Evolutionary conservation across 2,797 vertebrate species (phyloP), one percentile per base, ranked within the genome.

Genomic region (Discoglossus pictus): DNA sequence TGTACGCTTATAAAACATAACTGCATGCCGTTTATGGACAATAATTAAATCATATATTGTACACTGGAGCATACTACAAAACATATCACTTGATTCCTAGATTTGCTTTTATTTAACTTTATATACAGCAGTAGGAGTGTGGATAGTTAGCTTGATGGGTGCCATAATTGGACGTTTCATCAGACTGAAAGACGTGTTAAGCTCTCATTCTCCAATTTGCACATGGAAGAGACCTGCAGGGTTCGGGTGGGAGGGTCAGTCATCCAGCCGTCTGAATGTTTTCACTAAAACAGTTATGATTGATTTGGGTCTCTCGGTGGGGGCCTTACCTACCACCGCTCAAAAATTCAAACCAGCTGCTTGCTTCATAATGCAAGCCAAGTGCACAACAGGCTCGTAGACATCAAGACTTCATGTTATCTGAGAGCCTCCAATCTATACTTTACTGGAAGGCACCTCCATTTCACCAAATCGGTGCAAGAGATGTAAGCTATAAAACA

Each of bases 331-430:
- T 71, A 71, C 68, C 61, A 65, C 68, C 24, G 53, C 35, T 59
- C 46, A 56, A 48, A 71, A 71, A 71, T 71, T 20, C 25, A 65
- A 71, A 71, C 43, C 68, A 71, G 61, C 44, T 71, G 68, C 53
- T 38, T 16, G 23, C 40, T 71, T 51, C 50, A 64, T 38, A 63
- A 39, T 46, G 48, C 20, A 35, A 52, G 68, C 68, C 68, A 71
- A 63, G 61, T 64, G 54, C 68, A 44, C 54, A 64, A 51, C 68
- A 71, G 61, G 68, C 61, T 35, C 43, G 53, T 62, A 62, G 59
- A 69, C 59, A 69, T 61, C 13, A 38, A 69, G 51, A 70, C 67
- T 62, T 62, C 34, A 7, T 38, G 27, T 63, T 61, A 62, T 61
- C 42, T 50, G 24, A 42, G 59, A 35, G 54, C 34, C 42, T 69